A percentile compares a stretch with the other conserved stretches of the same genome.
phyloP scores from a whole-genome alignment of 1,140 invertebrate genomes.

The Drosophila sproati region DNA sequence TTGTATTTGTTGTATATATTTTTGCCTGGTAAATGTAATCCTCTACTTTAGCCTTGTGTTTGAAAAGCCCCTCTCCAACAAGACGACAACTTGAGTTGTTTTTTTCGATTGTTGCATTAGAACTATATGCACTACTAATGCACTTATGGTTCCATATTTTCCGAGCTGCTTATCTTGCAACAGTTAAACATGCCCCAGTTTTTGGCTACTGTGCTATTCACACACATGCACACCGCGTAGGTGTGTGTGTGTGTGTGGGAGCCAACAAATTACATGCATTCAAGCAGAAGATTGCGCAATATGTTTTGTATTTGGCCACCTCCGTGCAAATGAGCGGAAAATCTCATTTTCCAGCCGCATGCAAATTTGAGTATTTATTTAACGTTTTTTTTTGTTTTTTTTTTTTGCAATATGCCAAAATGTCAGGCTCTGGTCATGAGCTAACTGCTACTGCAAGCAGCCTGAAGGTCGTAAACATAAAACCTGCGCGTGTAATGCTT shows the following conservation, averaged over 20 bases:
- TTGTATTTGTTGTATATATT: background rate
- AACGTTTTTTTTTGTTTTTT: slow-evolving; percentile 5
- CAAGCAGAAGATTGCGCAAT: slow-evolving; percentile 76
- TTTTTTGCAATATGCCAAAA: slow-evolving; percentile 55
- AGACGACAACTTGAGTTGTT: background rate
- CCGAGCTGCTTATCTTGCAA: slow-evolving; percentile 22
- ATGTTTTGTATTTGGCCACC: slow-evolving; percentile 47
- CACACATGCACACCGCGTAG: background rate
- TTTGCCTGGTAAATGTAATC: background rate
- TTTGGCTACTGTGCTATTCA: slow-evolving; percentile 21
- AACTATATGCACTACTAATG: background rate
- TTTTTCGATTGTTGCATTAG: background rate
- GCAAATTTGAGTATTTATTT: slow-evolving; percentile 45
- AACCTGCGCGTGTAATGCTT: slow-evolving; percentile 24
- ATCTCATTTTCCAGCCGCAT: slow-evolving; percentile 73
- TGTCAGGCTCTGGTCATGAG: slow-evolving; percentile 50
- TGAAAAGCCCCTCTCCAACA: background rate
- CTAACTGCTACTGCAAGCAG: slow-evolving; percentile 34
- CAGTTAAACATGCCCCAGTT: slow-evolving; percentile 42
- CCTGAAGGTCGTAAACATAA: slow-evolving; percentile 44
- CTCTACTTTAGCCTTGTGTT: background rate
- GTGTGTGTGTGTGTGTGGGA: background rate
- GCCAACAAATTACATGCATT: slow-evolving; percentile 58
- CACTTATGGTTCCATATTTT: slow-evolving; percentile 21
- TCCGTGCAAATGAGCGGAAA: slow-evolving; percentile 74